Evolutionary conservation across 2,113 vertebrate genomes (phyloP).

Genomic region (Atherinomorus stipes): DNA sequence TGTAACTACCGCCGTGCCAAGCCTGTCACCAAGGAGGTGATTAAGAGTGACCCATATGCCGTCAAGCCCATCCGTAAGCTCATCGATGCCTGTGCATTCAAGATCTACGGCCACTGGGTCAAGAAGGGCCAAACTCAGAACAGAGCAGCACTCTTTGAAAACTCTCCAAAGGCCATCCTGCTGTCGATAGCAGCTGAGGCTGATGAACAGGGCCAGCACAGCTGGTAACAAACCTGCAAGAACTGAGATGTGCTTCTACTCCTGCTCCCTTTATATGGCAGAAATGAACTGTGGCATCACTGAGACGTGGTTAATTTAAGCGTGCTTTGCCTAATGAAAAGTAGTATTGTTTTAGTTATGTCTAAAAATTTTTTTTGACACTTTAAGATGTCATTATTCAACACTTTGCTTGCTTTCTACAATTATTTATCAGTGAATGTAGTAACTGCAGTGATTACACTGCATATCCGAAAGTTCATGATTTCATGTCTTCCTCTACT

Average conservation of each 20-base stretch:
- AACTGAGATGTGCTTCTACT: neutral
- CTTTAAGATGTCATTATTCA: no score
- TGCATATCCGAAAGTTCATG: no score
- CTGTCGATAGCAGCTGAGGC: constrained; percentile 85
- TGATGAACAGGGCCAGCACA: constrained; percentile 63
- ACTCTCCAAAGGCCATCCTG: constrained; percentile 94
- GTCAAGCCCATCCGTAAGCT: constrained; percentile 92
- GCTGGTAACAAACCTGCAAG: constrained; percentile 61
- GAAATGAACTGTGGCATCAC: constrained; percentile 2
- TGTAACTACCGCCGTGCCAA: constrained; percentile 92
- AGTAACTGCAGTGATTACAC: neutral
- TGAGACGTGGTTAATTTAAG: neutral
- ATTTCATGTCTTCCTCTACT: no score
- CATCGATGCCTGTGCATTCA: constrained; percentile 95
- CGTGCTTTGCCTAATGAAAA: neutral
- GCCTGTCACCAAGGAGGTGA: constrained; percentile 90
- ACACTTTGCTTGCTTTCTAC: no score
- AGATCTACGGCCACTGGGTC: constrained; percentile 98
- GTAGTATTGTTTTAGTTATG: no score
- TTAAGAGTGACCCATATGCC: constrained; percentile 92
- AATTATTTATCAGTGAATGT: neutral
- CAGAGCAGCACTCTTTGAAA: constrained; percentile 96
- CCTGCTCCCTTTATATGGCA: neutral
- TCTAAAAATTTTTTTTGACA: no score
- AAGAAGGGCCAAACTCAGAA: constrained; percentile 98